Base-by-base conservation (phyloP, 2,888 invertebrate species). In the Terebella lapidaria region DNA sequence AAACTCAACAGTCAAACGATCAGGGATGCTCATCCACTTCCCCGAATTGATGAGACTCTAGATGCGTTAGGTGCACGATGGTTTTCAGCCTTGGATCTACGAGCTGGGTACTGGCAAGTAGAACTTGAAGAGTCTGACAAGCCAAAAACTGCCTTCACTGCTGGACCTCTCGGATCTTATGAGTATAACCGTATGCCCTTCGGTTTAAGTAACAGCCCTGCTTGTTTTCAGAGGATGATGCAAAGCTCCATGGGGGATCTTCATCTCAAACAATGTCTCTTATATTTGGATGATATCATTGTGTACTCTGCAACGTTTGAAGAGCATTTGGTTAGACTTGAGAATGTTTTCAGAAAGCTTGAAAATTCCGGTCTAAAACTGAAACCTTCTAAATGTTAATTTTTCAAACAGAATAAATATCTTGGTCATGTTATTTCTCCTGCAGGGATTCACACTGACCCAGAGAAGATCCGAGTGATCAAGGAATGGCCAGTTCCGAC, bases 201-300 rank as follows among this genome's bases (percentile, higher is more conserved):
- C 55, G 42, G 52, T 3, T 58, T 35, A 27, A 56, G 26, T 5
- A 35, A 29, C n/a, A 35, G 30, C 18, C 55, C 55, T 5, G 55
- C 35, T 5, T 18, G 20, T 3, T 55, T 35, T 22, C 55, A 55
- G 24, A 29, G 55, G 22, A 4, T 55, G n/a, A 55, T 55, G 55
- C 15, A 55, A 24, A 55, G 35, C n/a, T n/a, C n/a, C n/a, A n/a
- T n/a, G n/a, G n/a, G n/a, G n/a, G n/a, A n/a, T n/a, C n/a, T n/a
- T n/a, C n/a, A 55, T 24, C n/a, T 55, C 3, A 35, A 4, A 22
- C 15, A 55, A 35, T 55, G 55, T 35, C 10, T 55, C 5, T 20
- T 29, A 3, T 55, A 18, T 35, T 22, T 55, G 5, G 55, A 55
- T 35, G 55, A 55, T n/a, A n/a, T n/a, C n/a, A n/a, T n/a, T n/a